Base-by-base conservation (phyloP, 35 echinoderm and acorn worm genomes). In the Heliocidaris erythrogramma region DNA sequence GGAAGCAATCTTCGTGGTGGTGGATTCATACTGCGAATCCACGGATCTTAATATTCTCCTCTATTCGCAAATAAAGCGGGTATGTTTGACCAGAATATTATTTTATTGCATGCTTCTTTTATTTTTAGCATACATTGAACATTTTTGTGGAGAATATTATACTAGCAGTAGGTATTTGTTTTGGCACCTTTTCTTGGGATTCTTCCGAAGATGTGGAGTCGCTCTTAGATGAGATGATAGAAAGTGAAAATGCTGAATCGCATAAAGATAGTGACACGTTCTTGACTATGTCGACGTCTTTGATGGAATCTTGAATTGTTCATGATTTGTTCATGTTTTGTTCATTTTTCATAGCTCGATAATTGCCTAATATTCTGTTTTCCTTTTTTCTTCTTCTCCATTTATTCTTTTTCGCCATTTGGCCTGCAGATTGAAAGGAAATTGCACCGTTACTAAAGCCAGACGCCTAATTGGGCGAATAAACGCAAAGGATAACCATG, bases 201-300 rank as follows among this genome's bases (percentile, higher is more conserved):
- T 78, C 18, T 78, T 21, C 18, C 65, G 21, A 78, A 78, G 65
- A 78, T 78, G 21, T 24, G 65, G 65, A 78, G 65, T 27, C 27
- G 65, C 65, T n/a, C 21, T 78, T 21, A 7, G 65, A 27, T n/a
- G 21, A 78, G 65, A 78, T 56, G 52, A 56, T 14, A 56, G 65
- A 78, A n/a, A n/a, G 65, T 27, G 65, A 78, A 78, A 78, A 78
- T 78, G 65, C 65, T 78, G 65, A 78, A 78, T 78, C 65, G 65
- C 65, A 17, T 78, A 78, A 78, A n/a, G 65, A 78, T 18, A 27
- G 21, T 78, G 65, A 78, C 65, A 78, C 65, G 65, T 78, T n/a
- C 27, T 7, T 7, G 7, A 78, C 65, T 18, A 7, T 78, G 18
- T 24, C 21, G 27, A 0, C 65, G 27, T 27, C 65, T 21, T 27